Percentiles rank a stretch among this genome's conserved stretches.
Evolutionary conservation across 2,797 vertebrate species (phyloP).

Genomic region (Brotula barbata): DNA sequence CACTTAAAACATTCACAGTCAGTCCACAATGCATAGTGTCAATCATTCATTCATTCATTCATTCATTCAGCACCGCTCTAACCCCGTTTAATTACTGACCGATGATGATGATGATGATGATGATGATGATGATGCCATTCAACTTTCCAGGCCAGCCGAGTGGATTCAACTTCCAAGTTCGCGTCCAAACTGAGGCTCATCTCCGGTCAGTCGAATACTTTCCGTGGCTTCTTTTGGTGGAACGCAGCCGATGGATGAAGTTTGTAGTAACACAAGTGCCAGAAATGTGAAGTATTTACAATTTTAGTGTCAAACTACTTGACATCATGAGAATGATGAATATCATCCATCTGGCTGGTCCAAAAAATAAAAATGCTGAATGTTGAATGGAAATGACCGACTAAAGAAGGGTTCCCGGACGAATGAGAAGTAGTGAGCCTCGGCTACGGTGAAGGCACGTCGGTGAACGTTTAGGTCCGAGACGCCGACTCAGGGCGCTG

Average conservation of each 20-base stretch:
- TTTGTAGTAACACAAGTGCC: not conserved
- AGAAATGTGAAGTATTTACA: not conserved
- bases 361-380: conserved; percentile 5
- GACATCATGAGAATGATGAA: not conserved
- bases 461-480: not conserved
- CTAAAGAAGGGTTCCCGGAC: not conserved
- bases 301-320: no score
- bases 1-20: conserved; percentile 14
- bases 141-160: not conserved
- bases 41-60: no score
- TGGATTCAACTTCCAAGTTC: not conserved
- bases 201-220: not conserved
- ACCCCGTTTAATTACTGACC: not conserved
- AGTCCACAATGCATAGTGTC: conserved; percentile 11
- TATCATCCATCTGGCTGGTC: not conserved
- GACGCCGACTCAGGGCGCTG: no score
- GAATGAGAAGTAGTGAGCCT: not conserved
- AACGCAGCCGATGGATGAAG: not conserved
- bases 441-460: conserved; percentile 1
- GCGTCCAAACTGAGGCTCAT: not conserved
- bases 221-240: no score
- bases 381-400: not conserved
- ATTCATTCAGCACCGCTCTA: not conserved
- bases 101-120: not conserved
- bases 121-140: not conserved